A percentile compares a stretch with the other conserved stretches of the same genome.
Conservation (phyloP, 1,140 invertebrate genomes). For the Caenorhabditis remanei region DNA sequence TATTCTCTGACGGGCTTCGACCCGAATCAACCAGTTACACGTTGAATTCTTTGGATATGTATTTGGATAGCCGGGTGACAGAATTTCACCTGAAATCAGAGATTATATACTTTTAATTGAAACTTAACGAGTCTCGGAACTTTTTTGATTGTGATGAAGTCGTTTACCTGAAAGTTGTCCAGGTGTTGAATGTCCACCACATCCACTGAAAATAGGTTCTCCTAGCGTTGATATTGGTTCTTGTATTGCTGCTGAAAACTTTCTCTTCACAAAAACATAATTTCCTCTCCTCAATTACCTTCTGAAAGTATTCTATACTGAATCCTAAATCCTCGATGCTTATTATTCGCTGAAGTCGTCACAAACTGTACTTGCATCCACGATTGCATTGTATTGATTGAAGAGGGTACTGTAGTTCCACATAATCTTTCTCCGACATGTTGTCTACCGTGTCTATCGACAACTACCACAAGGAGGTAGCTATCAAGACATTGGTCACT, state of each 20-base stretch:
- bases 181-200: slow-evolving; percentile 57
- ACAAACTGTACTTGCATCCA: slow-evolving; percentile 58
- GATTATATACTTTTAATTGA: too few relatives aligned
- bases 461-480: slow-evolving; percentile 55
- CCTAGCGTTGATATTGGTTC: slow-evolving; percentile 52
- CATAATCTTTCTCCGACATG: slow-evolving; percentile 59
- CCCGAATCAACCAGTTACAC: slow-evolving; percentile 62
- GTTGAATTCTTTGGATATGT: slow-evolving; percentile 56
- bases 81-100: slow-evolving; percentile 45
- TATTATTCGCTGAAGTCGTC: not conserved
- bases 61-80: slow-evolving; percentile 51
- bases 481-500: slow-evolving; percentile 59
- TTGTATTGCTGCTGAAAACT: slow-evolving; percentile 52
- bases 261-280: too few relatives aligned
- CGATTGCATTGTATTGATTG: slow-evolving; percentile 59
- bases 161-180: slow-evolving; percentile 44
- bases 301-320: slow-evolving; percentile 60
- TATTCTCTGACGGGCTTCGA: slow-evolving; percentile 59
- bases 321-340: slow-evolving; percentile 53
- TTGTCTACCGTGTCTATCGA: slow-evolving; percentile 60
- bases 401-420: slow-evolving; percentile 30
- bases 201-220: slow-evolving; percentile 27
- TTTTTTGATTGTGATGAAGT: too few relatives aligned
- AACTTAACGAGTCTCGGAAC: too few relatives aligned
- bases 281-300: not conserved